Evolutionary conservation across 2,888 invertebrate species (phyloP).

Genomic region (Clusia tigrina): DNA sequence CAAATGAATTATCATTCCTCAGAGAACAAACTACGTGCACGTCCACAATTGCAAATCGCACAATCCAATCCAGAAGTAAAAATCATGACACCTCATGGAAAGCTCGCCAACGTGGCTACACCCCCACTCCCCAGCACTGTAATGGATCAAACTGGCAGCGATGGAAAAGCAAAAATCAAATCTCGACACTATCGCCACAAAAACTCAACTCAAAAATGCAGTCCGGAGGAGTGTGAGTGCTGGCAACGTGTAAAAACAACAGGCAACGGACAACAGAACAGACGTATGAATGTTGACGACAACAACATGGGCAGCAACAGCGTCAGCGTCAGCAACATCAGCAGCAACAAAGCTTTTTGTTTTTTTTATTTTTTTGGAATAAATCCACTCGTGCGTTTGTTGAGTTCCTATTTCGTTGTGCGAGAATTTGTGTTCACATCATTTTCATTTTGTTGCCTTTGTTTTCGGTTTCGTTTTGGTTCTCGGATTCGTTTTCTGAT

Average conservation of each 20-base stretch:
- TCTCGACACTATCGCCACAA: neutral
- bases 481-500: constrained; percentile 36
- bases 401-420: neutral
- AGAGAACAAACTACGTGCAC: too few relatives aligned
- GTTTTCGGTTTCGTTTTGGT: neutral
- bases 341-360: neutral
- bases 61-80: too few relatives aligned
- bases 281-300: neutral
- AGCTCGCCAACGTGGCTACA: too few relatives aligned
- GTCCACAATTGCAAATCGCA: too few relatives aligned
- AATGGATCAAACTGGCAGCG: constrained; percentile 35
- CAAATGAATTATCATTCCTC: too few relatives aligned
- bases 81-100: too few relatives aligned
- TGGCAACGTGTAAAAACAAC: neutral
- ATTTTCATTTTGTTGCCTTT: neutral
- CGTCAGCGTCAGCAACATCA: neutral
- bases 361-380: neutral
- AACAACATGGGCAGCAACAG: neutral
- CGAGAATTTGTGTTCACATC: neutral
- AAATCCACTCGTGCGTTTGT: neutral
- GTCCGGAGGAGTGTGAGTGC: neutral
- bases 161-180: constrained; percentile 3
- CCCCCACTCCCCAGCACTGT: too few relatives aligned
- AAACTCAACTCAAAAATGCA: neutral
- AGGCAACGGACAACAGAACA: neutral